Conservation (phyloP, 2,888 invertebrate genomes). For the Drosophila melanosoma region DNA sequence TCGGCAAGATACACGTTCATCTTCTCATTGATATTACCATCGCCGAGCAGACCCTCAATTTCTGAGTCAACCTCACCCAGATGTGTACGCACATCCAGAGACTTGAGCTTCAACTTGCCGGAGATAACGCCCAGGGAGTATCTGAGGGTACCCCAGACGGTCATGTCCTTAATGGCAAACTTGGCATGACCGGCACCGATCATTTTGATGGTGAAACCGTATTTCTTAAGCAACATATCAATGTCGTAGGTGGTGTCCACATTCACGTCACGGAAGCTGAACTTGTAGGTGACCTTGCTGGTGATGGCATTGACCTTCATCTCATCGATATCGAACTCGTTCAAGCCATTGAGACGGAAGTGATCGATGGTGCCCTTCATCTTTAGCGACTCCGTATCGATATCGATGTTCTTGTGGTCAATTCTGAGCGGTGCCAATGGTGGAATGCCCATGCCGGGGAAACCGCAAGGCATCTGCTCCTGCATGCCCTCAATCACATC, state of each 20-base stretch:
- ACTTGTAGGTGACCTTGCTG: slow-evolving; percentile 74
- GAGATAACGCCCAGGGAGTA: slow-evolving; percentile 74
- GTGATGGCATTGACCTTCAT: slow-evolving; percentile 77
- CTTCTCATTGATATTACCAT: slow-evolving; percentile 74
- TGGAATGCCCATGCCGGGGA: slow-evolving; percentile 73
- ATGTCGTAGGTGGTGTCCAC: slow-evolving; percentile 77
- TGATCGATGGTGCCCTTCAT: slow-evolving; percentile 71
- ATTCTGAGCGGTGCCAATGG: slow-evolving; percentile 80
- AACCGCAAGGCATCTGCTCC: slow-evolving; percentile 83
- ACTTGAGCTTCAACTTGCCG: slow-evolving; percentile 75
- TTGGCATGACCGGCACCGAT: slow-evolving; percentile 78
- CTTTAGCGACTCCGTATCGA: slow-evolving; percentile 57
- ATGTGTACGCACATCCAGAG: slow-evolving; percentile 71
- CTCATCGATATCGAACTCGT: slow-evolving; percentile 75
- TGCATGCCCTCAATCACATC: slow-evolving; percentile 60
- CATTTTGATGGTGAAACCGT: slow-evolving; percentile 80
- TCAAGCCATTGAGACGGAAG: slow-evolving; percentile 73
- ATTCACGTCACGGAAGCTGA: slow-evolving; percentile 73
- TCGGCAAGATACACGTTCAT: slow-evolving; percentile 78
- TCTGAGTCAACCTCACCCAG: slow-evolving; percentile 79
- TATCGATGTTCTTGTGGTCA: slow-evolving; percentile 64
- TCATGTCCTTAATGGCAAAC: slow-evolving; percentile 74
- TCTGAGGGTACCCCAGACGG: slow-evolving; percentile 72
- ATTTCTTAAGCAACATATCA: slow-evolving; percentile 69
- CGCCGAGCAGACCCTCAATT: slow-evolving; percentile 80